Evolutionary conservation across 2,113 vertebrate species (phyloP).

Genomic region (Columbina picui): DNA sequence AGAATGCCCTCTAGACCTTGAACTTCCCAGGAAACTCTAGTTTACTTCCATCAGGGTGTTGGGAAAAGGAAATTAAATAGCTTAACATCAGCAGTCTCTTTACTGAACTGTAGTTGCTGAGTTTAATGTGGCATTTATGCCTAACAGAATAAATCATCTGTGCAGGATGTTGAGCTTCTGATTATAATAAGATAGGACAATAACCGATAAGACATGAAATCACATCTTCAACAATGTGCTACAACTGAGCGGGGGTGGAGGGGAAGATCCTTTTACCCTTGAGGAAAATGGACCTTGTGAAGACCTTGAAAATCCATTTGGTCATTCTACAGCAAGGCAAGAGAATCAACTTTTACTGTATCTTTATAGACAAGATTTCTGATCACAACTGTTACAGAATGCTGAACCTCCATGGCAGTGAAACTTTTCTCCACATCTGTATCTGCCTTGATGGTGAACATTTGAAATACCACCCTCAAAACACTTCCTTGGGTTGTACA

Average conservation of each 20-base stretch:
- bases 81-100: neutral
- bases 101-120: neutral
- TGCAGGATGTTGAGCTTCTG: neutral
- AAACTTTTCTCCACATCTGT: neutral
- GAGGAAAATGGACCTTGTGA: neutral
- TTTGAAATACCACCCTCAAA: neutral
- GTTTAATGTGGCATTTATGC: conserved; percentile 8
- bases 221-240: neutral
- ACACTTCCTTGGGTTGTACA: neutral
- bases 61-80: neutral
- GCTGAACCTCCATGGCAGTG: neutral
- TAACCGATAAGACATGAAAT: neutral
- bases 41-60: neutral
- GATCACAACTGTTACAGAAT: neutral
- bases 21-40: neutral
- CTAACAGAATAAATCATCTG: neutral
- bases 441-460: neutral
- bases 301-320: neutral
- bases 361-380: neutral
- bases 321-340: neutral
- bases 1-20: neutral
- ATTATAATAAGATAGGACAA: neutral
- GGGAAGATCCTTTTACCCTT: neutral
- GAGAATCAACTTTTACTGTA: neutral
- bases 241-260: neutral